phyloP scores from a whole-genome alignment of 1,140 invertebrate genomes.

The Melitaea cinxia region DNA sequence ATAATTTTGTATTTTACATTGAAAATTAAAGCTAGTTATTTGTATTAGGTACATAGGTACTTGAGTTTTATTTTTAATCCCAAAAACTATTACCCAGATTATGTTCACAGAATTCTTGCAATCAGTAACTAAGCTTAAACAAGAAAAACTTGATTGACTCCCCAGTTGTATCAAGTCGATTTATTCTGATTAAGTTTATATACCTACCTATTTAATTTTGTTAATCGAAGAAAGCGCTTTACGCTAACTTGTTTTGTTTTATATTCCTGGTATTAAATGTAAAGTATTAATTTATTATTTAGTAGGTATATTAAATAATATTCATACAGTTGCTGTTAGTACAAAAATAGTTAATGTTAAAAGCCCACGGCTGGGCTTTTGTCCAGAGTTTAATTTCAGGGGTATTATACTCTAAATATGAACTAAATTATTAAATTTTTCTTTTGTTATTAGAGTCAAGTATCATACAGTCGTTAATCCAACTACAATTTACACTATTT shows the following conservation, averaged over 20 bases:
- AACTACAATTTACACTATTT: not conserved
- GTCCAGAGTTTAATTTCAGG: too few species aligned
- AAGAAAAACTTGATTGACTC: not conserved
- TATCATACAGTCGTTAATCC: not conserved
- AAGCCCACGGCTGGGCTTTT: too few species aligned
- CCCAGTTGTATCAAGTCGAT: not conserved
- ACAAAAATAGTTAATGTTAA: too few species aligned
- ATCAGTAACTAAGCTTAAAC: conserved; percentile 3
- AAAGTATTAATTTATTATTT: too few species aligned
- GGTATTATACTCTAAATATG: too few species aligned
- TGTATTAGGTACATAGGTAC: too few species aligned
- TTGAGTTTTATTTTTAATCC: too few species aligned
- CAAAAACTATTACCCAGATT: not conserved
- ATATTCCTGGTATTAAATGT: not conserved
- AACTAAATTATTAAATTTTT: not conserved
- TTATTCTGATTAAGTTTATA: not conserved
- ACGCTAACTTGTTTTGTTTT: not conserved
- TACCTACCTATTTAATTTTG: not conserved
- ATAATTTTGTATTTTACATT: too few species aligned
- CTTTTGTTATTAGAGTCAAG: not conserved
- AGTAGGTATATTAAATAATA: too few species aligned
- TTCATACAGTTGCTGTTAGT: too few species aligned
- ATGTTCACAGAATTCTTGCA: not conserved
- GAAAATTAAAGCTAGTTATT: too few species aligned
- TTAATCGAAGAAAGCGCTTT: not conserved